phyloP scores from a whole-genome alignment of 1,140 invertebrate genomes.

The Drosophila melanogaster region Release_6_plus_ISO1_MT NC_004354.4:2895501-2896000 shows the following conservation, averaged over 20 bases:
- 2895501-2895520: neutral
- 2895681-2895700: neutral
- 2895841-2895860: slow-evolving; percentile 9
- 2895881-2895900: too few species aligned
- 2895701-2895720: neutral
- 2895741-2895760: slow-evolving; percentile 30
- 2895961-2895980: slow-evolving; percentile 69
- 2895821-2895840: slow-evolving; percentile 48
- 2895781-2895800: slow-evolving; percentile 57
- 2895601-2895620: slow-evolving; percentile 81
- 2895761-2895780: slow-evolving; percentile 53
- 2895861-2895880: neutral
- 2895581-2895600: slow-evolving; percentile 79
- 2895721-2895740: neutral
- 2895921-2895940: slow-evolving; percentile 62
- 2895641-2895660: neutral
- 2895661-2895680: neutral
- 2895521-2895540: neutral
- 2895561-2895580: slow-evolving; percentile 60
- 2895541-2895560: neutral
- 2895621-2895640: slow-evolving; percentile 36
- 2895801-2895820: slow-evolving; percentile 82
- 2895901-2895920: neutral
- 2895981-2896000: slow-evolving; percentile 12
- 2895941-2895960: slow-evolving; percentile 60